Percentiles rank a stretch among this genome's conserved stretches.
These are phyloP conservation scores for Spilosoma lubricipeda DNA, from an alignment of 2,888 invertebrate species.

Conservation along the genomic window DNA sequence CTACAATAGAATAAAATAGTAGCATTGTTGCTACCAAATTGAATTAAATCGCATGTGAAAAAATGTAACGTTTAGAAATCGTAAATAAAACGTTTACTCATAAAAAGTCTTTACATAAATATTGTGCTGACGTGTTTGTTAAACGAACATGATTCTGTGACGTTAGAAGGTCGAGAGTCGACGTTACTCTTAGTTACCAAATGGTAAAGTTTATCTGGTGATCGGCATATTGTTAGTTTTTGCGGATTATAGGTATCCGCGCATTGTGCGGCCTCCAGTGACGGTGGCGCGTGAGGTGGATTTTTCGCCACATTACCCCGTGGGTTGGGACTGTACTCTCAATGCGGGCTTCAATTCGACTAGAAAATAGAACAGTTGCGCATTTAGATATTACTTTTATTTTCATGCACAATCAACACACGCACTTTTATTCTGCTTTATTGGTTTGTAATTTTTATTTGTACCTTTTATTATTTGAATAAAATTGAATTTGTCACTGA, in stretches of 20 bases:
- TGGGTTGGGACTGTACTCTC: slow-evolving; percentile 67
- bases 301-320: slow-evolving; percentile 80
- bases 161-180: slow-evolving; percentile 44
- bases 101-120: slow-evolving; percentile 37
- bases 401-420: slow-evolving; percentile 33
- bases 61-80: slow-evolving; percentile 61
- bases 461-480: background rate
- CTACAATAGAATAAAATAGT: slow-evolving; percentile 69
- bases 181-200: slow-evolving; percentile 18
- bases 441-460: slow-evolving; percentile 20
- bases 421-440: slow-evolving; percentile 28
- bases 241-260: slow-evolving; percentile 76
- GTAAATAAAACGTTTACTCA: slow-evolving; percentile 55
- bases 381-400: slow-evolving; percentile 68
- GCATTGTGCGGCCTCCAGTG: slow-evolving; percentile 62
- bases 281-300: slow-evolving; percentile 79
- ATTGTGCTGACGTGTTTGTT: slow-evolving; percentile 18
- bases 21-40: slow-evolving; percentile 76
- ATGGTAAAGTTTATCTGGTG: slow-evolving; percentile 37
- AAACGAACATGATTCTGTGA: slow-evolving; percentile 12
- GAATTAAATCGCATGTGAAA: slow-evolving; percentile 76
- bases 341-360: slow-evolving; percentile 68
- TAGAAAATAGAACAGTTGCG: slow-evolving; percentile 72
- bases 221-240: slow-evolving; percentile 72
- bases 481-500: background rate